Conservation (phyloP, 2,113 vertebrate species). For the Galbula dea region DNA sequence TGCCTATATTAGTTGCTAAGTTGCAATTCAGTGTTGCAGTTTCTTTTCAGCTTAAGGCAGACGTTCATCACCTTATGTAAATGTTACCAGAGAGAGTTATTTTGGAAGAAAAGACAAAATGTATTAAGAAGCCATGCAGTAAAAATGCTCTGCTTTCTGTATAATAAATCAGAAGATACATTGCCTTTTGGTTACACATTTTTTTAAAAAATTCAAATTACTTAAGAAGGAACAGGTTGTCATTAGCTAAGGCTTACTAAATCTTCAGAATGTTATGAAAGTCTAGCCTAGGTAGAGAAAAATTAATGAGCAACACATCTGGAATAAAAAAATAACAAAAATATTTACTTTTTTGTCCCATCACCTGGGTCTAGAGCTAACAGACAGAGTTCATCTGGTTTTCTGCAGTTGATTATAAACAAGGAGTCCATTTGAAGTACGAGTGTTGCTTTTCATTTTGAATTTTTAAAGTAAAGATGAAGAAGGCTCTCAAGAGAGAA, state of each 20-base stretch:
- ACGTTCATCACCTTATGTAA: neutral
- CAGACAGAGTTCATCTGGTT: neutral
- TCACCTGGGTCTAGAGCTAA: neutral
- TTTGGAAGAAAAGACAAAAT: neutral
- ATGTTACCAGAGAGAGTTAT: neutral
- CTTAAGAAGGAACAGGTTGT: neutral
- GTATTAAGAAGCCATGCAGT: neutral
- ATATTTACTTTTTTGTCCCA: neutral
- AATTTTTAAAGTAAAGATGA: conserved; percentile 39
- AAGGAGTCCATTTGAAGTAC: neutral
- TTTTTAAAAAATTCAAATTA: neutral
- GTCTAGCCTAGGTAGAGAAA: neutral
- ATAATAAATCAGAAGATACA: neutral
- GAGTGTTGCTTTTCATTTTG: neutral
- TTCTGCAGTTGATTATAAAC: neutral
- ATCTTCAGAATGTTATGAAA: neutral
- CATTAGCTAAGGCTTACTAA: neutral
- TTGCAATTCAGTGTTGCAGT: neutral
- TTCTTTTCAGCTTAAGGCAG: neutral
- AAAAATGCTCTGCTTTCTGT: neutral
- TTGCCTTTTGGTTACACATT: neutral
- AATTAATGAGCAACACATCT: neutral
- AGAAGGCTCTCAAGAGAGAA: conserved; percentile 6
- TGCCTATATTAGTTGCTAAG: neutral
- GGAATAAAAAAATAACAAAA: neutral